phyloP scores from a whole-genome alignment of 2,797 vertebrate species.

The Galago senegalensis region DNA sequence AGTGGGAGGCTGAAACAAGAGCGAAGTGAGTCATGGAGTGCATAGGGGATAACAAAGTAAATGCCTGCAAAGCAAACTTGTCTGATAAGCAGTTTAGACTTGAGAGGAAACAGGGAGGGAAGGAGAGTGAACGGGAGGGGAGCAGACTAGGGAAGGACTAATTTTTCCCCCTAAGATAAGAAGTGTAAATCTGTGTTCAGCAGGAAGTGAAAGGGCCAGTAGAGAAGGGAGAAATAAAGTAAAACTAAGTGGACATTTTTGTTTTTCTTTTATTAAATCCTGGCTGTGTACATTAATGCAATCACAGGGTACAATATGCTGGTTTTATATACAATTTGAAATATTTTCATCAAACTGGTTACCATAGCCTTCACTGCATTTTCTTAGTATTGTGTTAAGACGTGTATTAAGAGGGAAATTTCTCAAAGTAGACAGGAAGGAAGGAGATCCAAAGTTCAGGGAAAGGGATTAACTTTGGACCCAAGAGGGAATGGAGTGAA shows the following conservation, averaged over 20 bases:
- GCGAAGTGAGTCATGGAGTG: constrained; percentile 9
- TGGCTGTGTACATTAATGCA: no score
- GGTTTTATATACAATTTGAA: no score
- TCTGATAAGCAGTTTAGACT: constrained; percentile 61
- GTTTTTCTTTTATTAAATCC: no score
- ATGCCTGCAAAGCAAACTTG: constrained; percentile 38
- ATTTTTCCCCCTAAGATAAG: constrained; percentile 62
- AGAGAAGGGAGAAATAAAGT: neutral
- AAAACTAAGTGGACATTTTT: neutral
- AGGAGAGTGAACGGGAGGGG: constrained; percentile 17
- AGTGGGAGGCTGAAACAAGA: constrained; percentile 25
- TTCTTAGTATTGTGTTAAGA: no score
- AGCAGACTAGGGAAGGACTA: constrained; percentile 10
- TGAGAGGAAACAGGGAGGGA: neutral
- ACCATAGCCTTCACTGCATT: no score
- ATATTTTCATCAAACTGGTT: no score
- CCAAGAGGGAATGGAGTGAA: neutral
- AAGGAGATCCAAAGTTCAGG: neutral
- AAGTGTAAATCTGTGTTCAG: constrained; percentile 65
- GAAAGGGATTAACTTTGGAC: neutral
- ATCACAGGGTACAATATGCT: no score
- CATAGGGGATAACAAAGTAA: constrained; percentile 39
- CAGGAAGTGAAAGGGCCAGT: constrained; percentile 54
- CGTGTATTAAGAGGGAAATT: constrained; percentile 25
- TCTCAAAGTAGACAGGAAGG: constrained; percentile 68